Percentiles rank a stretch among this genome's conserved stretches.
These are phyloP conservation scores for Dryocosmus kuriphilus DNA, from an alignment of 2,888 invertebrate genomes.

Conservation along the genomic window DNA sequence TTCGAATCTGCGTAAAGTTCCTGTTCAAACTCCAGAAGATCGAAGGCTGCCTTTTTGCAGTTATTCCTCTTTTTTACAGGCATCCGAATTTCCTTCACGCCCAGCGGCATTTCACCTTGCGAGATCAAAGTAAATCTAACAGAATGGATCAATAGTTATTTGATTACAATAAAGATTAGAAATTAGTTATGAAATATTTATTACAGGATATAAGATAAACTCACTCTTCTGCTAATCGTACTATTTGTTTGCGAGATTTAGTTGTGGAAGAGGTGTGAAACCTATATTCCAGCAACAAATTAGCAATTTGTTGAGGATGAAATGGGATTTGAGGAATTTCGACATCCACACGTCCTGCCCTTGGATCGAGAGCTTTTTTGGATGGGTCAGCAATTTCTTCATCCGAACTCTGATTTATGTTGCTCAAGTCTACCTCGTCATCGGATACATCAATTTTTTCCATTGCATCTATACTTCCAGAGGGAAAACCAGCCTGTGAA, in stretches of 20 bases:
- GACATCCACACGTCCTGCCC: slow-evolving; percentile 89
- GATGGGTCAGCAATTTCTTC: slow-evolving; percentile 68
- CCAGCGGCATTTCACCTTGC: slow-evolving; percentile 84
- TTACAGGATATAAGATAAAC: slow-evolving; percentile 55
- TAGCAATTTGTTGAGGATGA: slow-evolving; percentile 80
- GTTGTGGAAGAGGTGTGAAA: slow-evolving; percentile 79
- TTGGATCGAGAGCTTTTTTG: slow-evolving; percentile 83
- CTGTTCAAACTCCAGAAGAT: slow-evolving; percentile 79
- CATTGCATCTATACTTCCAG: slow-evolving; percentile 83
- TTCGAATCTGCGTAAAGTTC: slow-evolving; percentile 73
- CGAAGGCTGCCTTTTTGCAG: slow-evolving; percentile 72
- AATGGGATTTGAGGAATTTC: slow-evolving; percentile 85
- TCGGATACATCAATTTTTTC: slow-evolving; percentile 75
- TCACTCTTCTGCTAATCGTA: slow-evolving; percentile 79
- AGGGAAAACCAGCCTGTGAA: slow-evolving; percentile 85
- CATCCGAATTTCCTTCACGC: slow-evolving; percentile 79
- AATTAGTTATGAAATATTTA: slow-evolving; percentile 44
- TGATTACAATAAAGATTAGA: background rate
- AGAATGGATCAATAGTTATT: slow-evolving; percentile 39
- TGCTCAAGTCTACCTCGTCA: slow-evolving; percentile 50
- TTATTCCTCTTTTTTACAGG: slow-evolving; percentile 68
- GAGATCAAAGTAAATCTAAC: slow-evolving; percentile 82
- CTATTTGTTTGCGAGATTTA: slow-evolving; percentile 81
- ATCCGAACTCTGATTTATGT: slow-evolving; percentile 68
- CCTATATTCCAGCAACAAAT: slow-evolving; percentile 79